Evolutionary conservation across 2,888 invertebrate genomes (phyloP).

Genomic region (Sphaerophoria rueppellii): DNA sequence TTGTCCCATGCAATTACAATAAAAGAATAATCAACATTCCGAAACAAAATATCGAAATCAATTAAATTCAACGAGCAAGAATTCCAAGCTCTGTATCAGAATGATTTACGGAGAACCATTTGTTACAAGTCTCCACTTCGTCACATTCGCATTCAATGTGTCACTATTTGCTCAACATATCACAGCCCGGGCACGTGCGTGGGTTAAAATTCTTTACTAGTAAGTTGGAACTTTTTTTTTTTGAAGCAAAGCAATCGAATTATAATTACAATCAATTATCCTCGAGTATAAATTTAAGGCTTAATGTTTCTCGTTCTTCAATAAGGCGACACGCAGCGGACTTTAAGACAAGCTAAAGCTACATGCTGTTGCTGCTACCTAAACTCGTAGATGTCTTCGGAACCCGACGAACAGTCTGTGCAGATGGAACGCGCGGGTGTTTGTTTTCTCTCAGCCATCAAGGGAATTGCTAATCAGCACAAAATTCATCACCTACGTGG

Average conservation of each 20-base stretch:
- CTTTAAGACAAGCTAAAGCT: background rate
- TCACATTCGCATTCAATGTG: conserved; percentile 64
- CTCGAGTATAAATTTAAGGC: conserved; percentile 24
- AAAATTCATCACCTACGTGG: conserved; percentile 74
- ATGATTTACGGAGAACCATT: conserved; percentile 42
- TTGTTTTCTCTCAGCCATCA: conserved; percentile 34
- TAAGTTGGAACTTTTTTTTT: background rate
- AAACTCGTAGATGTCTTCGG: conserved; percentile 64
- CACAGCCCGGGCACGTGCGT: conserved; percentile 24
- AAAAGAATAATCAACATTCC: background rate
- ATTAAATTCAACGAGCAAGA: background rate
- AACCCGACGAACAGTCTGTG: conserved; percentile 48
- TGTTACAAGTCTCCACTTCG: conserved; percentile 26
- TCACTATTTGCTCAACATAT: conserved; percentile 49
- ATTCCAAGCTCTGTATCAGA: conserved; percentile 3
- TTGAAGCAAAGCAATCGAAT: conserved; percentile 63
- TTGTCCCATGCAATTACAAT: no score
- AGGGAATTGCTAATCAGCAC: conserved; percentile 72
- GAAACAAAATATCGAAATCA: background rate
- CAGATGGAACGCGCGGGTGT: conserved; percentile 73
- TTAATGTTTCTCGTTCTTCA: conserved; percentile 42
- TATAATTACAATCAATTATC: conserved; percentile 72
- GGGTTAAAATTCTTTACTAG: conserved; percentile 46
- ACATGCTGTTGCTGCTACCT: background rate
- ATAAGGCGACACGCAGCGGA: conserved; percentile 28